Conservation (phyloP, 2,797 vertebrate genomes). For the Naso thynnoides region DNA sequence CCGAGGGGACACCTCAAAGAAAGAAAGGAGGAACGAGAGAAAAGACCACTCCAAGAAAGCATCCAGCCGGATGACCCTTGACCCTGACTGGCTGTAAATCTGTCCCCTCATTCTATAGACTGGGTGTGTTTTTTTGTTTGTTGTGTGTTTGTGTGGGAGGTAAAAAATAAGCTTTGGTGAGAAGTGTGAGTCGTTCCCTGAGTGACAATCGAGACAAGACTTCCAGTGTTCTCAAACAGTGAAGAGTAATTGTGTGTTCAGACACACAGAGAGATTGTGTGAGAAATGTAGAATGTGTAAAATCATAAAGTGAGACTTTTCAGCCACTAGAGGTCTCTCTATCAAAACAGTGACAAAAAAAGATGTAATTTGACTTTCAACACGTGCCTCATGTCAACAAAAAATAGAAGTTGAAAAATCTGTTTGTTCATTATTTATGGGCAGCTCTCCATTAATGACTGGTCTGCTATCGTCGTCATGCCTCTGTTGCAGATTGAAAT, state of each 20-base stretch:
- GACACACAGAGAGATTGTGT: neutral
- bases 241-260: conserved; percentile 21
- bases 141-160: conserved; percentile 63
- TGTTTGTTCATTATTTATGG: too few relatives aligned
- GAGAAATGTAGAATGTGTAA: conserved; percentile 3
- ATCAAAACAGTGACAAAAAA: too few relatives aligned
- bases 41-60: conserved; percentile 84
- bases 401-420: too few relatives aligned
- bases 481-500: too few relatives aligned
- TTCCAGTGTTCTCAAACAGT: conserved; percentile 47
- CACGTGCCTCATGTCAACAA: too few relatives aligned
- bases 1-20: conserved; percentile 78
- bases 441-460: too few relatives aligned
- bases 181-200: conserved; percentile 46
- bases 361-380: too few relatives aligned
- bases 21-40: conserved; percentile 79
- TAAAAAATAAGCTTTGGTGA: conserved; percentile 53
- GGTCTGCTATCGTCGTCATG: too few relatives aligned
- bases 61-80: conserved; percentile 81
- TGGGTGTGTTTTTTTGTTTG: conserved; percentile 66
- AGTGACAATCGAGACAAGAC: conserved; percentile 48
- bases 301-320: conserved; percentile 44
- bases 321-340: too few relatives aligned
- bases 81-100: conserved; percentile 86
- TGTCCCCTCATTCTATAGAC: conserved; percentile 77